These are phyloP conservation scores for Upupa epops DNA, from an alignment of 2,113 vertebrate genomes.

Conservation along the genomic window DNA sequence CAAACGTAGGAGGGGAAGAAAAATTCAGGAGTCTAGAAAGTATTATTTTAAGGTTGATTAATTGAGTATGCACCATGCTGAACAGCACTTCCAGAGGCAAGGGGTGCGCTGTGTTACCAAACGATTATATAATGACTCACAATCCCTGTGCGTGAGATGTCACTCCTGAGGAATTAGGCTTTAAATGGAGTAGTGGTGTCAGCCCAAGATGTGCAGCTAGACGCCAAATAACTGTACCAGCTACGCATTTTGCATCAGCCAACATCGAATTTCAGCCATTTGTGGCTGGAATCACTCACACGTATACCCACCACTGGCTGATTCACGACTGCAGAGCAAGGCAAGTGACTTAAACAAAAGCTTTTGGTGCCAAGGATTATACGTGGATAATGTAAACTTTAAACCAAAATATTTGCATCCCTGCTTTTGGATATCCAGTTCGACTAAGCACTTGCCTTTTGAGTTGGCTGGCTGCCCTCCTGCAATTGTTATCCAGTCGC, in stretches of 20 bases:
- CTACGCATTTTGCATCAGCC: slow-evolving; percentile 15
- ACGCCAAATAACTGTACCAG: not conserved
- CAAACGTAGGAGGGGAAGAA: not conserved
- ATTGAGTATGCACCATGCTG: not conserved
- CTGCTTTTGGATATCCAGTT: not conserved
- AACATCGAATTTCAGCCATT: not conserved
- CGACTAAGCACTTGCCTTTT: not conserved
- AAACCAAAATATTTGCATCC: slow-evolving; percentile 49
- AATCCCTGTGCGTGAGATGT: slow-evolving; percentile 32
- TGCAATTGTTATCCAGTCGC: not conserved
- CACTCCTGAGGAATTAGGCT: slow-evolving; percentile 39
- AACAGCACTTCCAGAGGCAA: slow-evolving; percentile 22
- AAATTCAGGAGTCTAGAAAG: slow-evolving; percentile 2
- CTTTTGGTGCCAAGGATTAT: slow-evolving; percentile 9
- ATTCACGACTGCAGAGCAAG: slow-evolving; percentile 7
- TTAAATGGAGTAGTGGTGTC: slow-evolving; percentile 24
- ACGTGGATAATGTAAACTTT: slow-evolving; percentile 28
- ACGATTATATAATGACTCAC: slow-evolving; percentile 54
- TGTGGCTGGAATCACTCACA: slow-evolving; percentile 1
- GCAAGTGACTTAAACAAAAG: not conserved
- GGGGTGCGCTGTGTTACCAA: not conserved
- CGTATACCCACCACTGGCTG: not conserved
- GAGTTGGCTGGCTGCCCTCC: not conserved
- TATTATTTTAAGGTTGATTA: slow-evolving; percentile 48
- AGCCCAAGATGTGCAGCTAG: slow-evolving; percentile 15